Evolutionary conservation across 2,113 vertebrate species (phyloP), one percentile per base, ranked within the genome.

Genomic region (Phoenicopterus ruber): DNA sequence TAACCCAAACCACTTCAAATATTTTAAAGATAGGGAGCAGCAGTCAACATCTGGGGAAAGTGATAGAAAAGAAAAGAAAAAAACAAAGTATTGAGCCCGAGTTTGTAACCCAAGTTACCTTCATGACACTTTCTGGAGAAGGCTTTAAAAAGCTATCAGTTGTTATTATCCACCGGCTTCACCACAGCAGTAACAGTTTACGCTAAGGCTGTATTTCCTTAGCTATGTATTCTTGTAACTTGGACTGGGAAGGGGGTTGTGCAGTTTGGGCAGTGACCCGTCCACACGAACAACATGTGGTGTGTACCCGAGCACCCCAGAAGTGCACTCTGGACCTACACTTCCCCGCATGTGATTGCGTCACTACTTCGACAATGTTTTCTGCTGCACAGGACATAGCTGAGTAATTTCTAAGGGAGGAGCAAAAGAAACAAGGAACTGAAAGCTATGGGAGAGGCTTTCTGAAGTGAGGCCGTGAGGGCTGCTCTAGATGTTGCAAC

Each of bases 331-430:
- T 29, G 69, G 25, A 10, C 13, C 34, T 42, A 3, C 32, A 18
- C 8, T 50, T 47, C 21, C 13, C 25, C 32, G 7, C 0, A 0
- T 32, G 18, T 13, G 36, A 22, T 38, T 59, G 26, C 21, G 13
- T 25, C 40, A 9, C 18, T 59, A 13, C 29, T 57, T 69, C 46
- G 12, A 69, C 54, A 42, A 1, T 13, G 25, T 31, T 74, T 71
- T 67, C 38, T 88, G 19, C 21, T 82, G 20, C 46, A 11, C 0
- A 3, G 16, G 46, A 54, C 3, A 2, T 13, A 50, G 66, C 72
- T 77, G 54, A 52, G 40, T 52, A 55, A 44, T 81, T 74, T 78
- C 36, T 61, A 74, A 82, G 21, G 44, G 11, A 79, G 86, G 9
- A 28, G 13, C 18, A 74, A 52, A 84, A 85, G 61, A 74, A 79